Evolutionary conservation across 2,888 invertebrate species (phyloP).

Genomic region (Ctenicera cuprea): DNA sequence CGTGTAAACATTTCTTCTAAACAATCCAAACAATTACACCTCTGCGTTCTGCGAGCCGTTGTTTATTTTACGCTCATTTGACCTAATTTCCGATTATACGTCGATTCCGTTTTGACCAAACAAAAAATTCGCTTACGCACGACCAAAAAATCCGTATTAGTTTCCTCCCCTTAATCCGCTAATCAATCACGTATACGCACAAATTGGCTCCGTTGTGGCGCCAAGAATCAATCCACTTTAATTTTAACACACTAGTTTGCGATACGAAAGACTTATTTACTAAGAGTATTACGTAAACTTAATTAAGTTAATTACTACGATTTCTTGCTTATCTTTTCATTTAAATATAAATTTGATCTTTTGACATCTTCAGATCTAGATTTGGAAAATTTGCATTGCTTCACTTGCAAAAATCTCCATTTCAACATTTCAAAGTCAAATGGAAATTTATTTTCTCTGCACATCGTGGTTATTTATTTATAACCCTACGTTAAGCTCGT

Average conservation of each 20-base stretch:
- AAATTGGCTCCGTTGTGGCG: constrained; percentile 14
- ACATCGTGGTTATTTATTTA: constrained; percentile 5
- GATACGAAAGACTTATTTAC: background rate
- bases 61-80: constrained; percentile 7
- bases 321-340: background rate
- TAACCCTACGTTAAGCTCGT: constrained; percentile 1
- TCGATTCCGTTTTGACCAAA: constrained; percentile 1
- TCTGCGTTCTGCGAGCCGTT: no score
- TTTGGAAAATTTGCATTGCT: background rate
- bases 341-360: background rate
- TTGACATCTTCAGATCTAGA: background rate
- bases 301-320: background rate
- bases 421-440: background rate
- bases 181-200: constrained; percentile 14
- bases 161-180: constrained; percentile 9
- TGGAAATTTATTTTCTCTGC: constrained; percentile 5
- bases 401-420: background rate
- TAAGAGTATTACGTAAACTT: background rate
- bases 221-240: background rate
- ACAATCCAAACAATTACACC: no score
- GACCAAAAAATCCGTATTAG: background rate
- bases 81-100: background rate
- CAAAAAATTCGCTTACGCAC: constrained; percentile 24
- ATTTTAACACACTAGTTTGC: background rate
- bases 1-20: no score